phyloP scores from a whole-genome alignment of 2,113 vertebrate species.

The Cranoglanis bouderius region DNA sequence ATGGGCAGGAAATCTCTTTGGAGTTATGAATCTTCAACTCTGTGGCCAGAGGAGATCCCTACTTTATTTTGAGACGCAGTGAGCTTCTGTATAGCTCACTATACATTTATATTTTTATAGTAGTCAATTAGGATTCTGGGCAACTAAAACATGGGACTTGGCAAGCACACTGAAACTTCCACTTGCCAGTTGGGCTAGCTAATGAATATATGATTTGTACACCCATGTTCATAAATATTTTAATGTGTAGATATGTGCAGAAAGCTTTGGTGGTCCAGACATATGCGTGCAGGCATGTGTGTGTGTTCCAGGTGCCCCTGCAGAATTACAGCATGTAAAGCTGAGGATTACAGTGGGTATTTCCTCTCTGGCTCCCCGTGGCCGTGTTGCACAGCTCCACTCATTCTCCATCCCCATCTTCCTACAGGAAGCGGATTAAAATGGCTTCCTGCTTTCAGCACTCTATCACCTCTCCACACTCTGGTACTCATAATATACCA shows the following conservation, averaged over 20 bases:
- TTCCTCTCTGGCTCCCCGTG: constrained; percentile 22
- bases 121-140: neutral
- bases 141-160: neutral
- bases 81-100: neutral
- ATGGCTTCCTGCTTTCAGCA: constrained; percentile 13
- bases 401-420: constrained; percentile 41
- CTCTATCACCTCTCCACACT: constrained; percentile 24
- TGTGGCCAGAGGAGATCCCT: constrained; percentile 8
- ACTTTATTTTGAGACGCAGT: constrained; percentile 15
- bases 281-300: neutral
- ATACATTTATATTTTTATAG: neutral
- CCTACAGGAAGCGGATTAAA: constrained; percentile 51
- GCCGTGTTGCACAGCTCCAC: constrained; percentile 30
- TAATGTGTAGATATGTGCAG: neutral
- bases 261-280: neutral
- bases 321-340: constrained; percentile 60
- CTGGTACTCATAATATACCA: neutral
- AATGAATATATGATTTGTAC: neutral
- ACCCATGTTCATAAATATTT: neutral
- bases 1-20: constrained; percentile 20
- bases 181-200: neutral
- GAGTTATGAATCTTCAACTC: constrained; percentile 20
- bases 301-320: constrained; percentile 23
- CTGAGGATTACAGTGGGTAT: constrained; percentile 51
- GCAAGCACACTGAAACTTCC: neutral